Conservation (phyloP, 2,113 vertebrate genomes). For the Macrotis lagotis region DNA sequence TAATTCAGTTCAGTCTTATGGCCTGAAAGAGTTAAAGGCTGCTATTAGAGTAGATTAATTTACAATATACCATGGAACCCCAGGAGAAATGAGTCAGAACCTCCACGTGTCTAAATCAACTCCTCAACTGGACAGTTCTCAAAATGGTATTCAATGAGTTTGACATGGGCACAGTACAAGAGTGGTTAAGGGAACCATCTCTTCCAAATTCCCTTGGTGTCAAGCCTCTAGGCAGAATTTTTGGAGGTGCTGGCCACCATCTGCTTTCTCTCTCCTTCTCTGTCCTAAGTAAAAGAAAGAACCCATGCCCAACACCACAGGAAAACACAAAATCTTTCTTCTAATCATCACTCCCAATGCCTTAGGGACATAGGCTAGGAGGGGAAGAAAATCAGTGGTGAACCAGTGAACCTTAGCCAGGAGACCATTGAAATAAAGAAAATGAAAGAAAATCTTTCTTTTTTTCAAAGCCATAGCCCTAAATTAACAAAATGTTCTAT, state of each 20-base stretch:
- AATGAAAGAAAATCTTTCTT: not conserved
- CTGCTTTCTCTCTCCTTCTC: not conserved
- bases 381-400: not conserved
- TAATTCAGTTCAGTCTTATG: slow-evolving; percentile 66
- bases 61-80: slow-evolving; percentile 53
- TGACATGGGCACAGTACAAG: slow-evolving; percentile 23
- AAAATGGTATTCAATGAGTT: slow-evolving; percentile 41
- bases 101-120: slow-evolving; percentile 70
- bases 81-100: slow-evolving; percentile 63
- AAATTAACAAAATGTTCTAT: not conserved
- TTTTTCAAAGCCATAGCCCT: not conserved
- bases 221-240: not conserved
- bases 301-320: not conserved
- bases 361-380: not conserved
- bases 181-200: not conserved
- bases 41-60: slow-evolving; percentile 68
- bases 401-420: not conserved
- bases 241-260: not conserved
- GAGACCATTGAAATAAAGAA: not conserved
- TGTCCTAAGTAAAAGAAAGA: not conserved
- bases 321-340: not conserved
- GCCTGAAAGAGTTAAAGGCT: slow-evolving; percentile 48
- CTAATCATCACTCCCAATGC: not conserved
- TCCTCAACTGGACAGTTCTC: slow-evolving; percentile 18
- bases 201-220: not conserved